Base-by-base conservation (phyloP, 2,113 vertebrate genomes). In the Cnemophilus loriae region DNA sequence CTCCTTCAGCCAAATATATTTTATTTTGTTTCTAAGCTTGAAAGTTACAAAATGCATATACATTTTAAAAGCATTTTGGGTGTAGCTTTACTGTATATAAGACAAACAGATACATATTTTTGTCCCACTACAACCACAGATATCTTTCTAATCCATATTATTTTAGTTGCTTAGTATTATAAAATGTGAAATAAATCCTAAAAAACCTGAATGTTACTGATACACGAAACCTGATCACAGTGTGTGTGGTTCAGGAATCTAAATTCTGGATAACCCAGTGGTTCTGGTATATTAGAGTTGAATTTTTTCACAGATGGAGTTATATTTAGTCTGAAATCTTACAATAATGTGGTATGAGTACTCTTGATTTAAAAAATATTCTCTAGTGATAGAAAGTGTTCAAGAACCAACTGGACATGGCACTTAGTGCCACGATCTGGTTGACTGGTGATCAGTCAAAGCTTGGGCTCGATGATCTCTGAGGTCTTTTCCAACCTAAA, bases 211-310 rank as follows among this genome's bases (percentile, higher is more conserved):
- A n/a, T 75, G 0, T 47, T 86, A 67, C 4, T 8, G 41, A 41
- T 4, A 4, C 8, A 6, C 85, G 44, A 61, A 67, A 32, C 4
- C 27, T n/a, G 17, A 33, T 83, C 60, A 52, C 27, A 32, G 33
- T 3, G 0, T 16, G 12, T 3, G 14, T 0, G 1, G 17, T 32
- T 63, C 18, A 50, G 19, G 33, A 83, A 47, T 47, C 23, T 60
- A 26, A 68, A n/a, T 79, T 88, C 22, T 76, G 30, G 42, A 26
- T 64, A 85, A 78, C 7, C 8, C 30, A 15, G 9, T 42, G 30
- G 8, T 81, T 84, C 39, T 3, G 9, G 10, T 70, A 15, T 33
- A 82, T 50, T 26, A 87, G 35, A 74, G 30, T 8, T 61, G 7
- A 33, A 13, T 80, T 56, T 77, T 79, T 73, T 61, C 7, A 6